Percentiles rank a stretch among this genome's conserved stretches.
phyloP scores from a whole-genome alignment of 2,888 invertebrate genomes.

The Tachystola acroxantha region DNA sequence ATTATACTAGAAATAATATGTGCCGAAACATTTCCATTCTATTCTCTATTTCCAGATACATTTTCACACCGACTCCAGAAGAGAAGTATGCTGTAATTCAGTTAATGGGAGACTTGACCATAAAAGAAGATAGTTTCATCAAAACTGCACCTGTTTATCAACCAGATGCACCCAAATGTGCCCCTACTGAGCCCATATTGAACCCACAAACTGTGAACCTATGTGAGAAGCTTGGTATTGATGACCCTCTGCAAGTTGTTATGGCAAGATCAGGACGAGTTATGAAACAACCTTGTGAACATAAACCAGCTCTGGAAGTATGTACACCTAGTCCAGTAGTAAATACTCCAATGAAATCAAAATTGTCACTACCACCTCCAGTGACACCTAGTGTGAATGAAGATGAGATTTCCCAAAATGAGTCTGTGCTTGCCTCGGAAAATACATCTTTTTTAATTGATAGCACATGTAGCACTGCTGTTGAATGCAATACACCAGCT shows the following conservation, averaged over 20 bases:
- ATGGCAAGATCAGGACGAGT: slow-evolving; percentile 69
- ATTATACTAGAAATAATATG: not conserved
- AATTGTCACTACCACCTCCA: slow-evolving; percentile 57
- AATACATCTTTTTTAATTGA: not conserved
- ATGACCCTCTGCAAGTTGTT: slow-evolving; percentile 87
- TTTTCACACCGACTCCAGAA: slow-evolving; percentile 85
- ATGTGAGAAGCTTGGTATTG: slow-evolving; percentile 84
- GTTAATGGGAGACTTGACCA: slow-evolving; percentile 81
- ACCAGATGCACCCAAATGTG: slow-evolving; percentile 43
- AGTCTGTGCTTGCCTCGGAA: not conserved
- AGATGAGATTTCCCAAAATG: not conserved
- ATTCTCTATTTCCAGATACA: slow-evolving; percentile 72
- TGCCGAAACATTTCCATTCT: not conserved
- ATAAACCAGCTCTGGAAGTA: slow-evolving; percentile 8
- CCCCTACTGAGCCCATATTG: slow-evolving; percentile 70
- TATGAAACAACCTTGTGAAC: slow-evolving; percentile 36
- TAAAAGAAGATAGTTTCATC: slow-evolving; percentile 87
- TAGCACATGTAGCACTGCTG: not conserved
- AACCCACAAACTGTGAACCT: slow-evolving; percentile 85
- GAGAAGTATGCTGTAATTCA: slow-evolving; percentile 82
- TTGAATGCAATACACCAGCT: not conserved
- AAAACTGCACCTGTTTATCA: slow-evolving; percentile 83
- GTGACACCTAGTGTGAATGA: slow-evolving; percentile 34
- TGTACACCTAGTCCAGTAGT: slow-evolving; percentile 12
- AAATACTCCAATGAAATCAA: slow-evolving; percentile 45